phyloP scores from a whole-genome alignment of 2,113 vertebrate species.

The Emydocephalus ijimae region DNA sequence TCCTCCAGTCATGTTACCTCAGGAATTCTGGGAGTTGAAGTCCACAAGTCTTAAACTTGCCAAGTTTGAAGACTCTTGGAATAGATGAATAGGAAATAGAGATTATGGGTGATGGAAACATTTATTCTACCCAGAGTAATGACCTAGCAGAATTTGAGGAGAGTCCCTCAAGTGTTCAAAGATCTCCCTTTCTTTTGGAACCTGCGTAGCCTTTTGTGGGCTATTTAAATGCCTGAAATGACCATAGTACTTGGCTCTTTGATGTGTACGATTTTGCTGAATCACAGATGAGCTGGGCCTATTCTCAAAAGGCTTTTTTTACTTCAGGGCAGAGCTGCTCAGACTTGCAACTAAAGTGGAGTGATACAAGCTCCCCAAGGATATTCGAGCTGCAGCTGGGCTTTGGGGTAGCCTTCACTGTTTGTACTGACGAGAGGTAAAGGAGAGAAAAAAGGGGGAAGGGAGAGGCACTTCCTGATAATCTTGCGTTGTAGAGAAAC shows the following conservation, averaged over 20 bases:
- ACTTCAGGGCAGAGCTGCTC: not conserved
- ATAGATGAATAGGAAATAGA: not conserved
- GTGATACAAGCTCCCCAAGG: constrained; percentile 37
- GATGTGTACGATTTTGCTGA: not conserved
- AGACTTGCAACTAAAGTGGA: constrained; percentile 31
- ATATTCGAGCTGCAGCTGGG: constrained; percentile 33
- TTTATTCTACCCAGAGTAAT: not conserved
- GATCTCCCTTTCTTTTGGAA: not conserved
- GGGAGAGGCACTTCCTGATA: constrained; percentile 65
- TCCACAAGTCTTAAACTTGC: too few relatives aligned
- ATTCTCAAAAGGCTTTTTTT: not conserved
- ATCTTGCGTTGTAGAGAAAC: constrained; percentile 64
- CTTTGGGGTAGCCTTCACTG: constrained; percentile 48
- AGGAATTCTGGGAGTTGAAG: too few relatives aligned
- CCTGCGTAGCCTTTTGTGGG: not conserved
- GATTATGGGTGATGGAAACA: not conserved
- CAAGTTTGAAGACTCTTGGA: too few relatives aligned
- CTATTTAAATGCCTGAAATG: not conserved
- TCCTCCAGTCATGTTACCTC: too few relatives aligned
- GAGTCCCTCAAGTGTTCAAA: not conserved
- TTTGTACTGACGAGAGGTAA: constrained; percentile 46
- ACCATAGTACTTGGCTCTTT: not conserved
- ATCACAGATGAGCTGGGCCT: not conserved
- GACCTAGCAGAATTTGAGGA: not conserved
- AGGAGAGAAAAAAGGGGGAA: constrained; percentile 5